Percentiles rank a stretch among this genome's conserved stretches.
phyloP scores from a whole-genome alignment of 2,888 invertebrate species.

The Seira musarum region DNA sequence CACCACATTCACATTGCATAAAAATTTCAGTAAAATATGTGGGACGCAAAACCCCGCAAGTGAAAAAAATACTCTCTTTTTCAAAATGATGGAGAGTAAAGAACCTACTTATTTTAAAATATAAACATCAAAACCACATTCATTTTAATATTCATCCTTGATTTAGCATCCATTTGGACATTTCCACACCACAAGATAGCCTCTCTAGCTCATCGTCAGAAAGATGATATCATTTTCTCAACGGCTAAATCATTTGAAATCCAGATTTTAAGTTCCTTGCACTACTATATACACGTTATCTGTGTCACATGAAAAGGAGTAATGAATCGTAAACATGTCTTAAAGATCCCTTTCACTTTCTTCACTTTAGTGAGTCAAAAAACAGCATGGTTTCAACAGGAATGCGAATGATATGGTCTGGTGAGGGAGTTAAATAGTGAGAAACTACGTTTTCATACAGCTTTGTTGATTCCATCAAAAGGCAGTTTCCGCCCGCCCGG shows the following conservation, averaged over 20 bases:
- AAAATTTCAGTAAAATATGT: too few species aligned
- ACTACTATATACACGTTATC: neutral
- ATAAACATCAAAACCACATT: neutral
- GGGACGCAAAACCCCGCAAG: too few species aligned
- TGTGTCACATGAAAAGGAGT: constrained; percentile 30
- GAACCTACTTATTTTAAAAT: neutral
- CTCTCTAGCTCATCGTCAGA: neutral
- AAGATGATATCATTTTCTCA: neutral
- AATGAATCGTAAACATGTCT: constrained; percentile 50
- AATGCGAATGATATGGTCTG: constrained; percentile 10
- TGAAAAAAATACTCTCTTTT: too few species aligned
- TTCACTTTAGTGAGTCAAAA: too few species aligned
- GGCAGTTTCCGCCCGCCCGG: too few species aligned
- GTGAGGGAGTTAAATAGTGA: too few species aligned
- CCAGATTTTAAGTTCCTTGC: too few species aligned
- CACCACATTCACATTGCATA: too few species aligned
- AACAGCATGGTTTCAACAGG: constrained; percentile 36
- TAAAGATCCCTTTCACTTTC: constrained; percentile 26
- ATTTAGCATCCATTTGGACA: constrained; percentile 35
- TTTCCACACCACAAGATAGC: constrained; percentile 19
- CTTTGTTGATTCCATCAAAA: too few species aligned
- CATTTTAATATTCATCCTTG: neutral
- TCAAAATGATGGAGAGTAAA: too few species aligned
- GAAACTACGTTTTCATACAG: too few species aligned
- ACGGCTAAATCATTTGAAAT: too few species aligned